Percentiles rank a stretch among this genome's conserved stretches.
phyloP scores from a whole-genome alignment of 2,888 invertebrate species.

The Zygogramma bicolorata region DNA sequence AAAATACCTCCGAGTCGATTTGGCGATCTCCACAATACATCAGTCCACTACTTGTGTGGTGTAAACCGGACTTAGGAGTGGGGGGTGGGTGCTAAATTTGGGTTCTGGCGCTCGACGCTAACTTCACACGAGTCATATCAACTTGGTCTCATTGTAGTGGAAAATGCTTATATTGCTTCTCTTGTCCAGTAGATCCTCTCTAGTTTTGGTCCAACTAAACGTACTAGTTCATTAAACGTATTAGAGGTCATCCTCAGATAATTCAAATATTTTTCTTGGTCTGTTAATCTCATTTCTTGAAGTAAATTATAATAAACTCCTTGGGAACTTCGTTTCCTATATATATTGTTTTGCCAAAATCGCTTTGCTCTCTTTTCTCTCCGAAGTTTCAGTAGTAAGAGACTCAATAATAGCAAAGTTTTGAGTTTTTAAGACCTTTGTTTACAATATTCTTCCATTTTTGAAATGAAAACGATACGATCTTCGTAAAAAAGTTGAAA shows the following conservation, averaged over 20 bases:
- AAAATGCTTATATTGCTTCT: constrained; percentile 3
- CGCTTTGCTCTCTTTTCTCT: constrained; percentile 5
- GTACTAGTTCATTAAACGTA: constrained; percentile 17
- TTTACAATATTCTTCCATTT: constrained; percentile 10
- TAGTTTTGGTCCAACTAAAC: constrained; percentile 9
- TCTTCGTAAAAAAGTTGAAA: constrained; percentile 6
- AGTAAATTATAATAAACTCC: constrained; percentile 21
- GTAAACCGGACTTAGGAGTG: too few relatives aligned
- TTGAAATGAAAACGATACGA: neutral
- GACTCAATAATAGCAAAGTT: neutral
- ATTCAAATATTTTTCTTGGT: constrained; percentile 24
- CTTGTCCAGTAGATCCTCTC: neutral
- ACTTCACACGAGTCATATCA: too few relatives aligned
- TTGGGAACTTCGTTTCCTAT: constrained; percentile 9
- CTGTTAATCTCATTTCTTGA: constrained; percentile 11
- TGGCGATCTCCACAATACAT: too few relatives aligned
- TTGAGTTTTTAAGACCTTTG: neutral
- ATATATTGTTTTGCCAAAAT: neutral
- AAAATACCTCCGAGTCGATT: too few relatives aligned
- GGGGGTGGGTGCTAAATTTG: too few relatives aligned
- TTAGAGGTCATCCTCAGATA: constrained; percentile 25
- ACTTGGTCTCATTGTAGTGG: neutral
- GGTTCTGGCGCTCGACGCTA: too few relatives aligned
- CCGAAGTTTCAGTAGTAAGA: neutral
- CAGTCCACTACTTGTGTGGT: too few relatives aligned